A percentile compares a stretch with the other conserved stretches of the same genome.
These are phyloP conservation scores for Pipra filicauda DNA, from an alignment of 2,113 vertebrate species.

Conservation along the genomic window DNA sequence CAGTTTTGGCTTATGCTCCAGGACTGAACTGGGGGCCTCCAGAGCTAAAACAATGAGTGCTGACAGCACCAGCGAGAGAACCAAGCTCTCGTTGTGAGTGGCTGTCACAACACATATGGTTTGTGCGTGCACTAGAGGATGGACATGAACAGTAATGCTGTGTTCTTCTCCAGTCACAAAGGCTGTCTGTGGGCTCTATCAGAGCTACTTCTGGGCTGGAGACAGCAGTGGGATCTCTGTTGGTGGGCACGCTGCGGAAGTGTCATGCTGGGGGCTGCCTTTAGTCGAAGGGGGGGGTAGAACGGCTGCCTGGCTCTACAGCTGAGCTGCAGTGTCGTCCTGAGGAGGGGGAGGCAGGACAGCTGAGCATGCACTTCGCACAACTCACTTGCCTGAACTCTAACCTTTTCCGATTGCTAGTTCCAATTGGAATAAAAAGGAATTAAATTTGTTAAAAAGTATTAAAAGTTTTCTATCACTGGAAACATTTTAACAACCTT, in stretches of 20 bases:
- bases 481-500: neutral
- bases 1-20: neutral
- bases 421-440: neutral
- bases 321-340: fast-evolving
- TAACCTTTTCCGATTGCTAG: neutral
- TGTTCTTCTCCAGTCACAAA: neutral
- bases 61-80: neutral
- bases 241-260: neutral
- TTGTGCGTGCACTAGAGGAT: neutral
- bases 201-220: neutral
- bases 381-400: neutral
- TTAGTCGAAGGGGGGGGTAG: neutral
- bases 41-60: neutral
- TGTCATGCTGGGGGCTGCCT: neutral
- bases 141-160: neutral
- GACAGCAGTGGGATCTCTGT: fast-evolving
- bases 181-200: neutral
- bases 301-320: neutral
- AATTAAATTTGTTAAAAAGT: neutral
- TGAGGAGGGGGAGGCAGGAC: neutral
- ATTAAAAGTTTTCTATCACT: neutral
- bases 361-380: neutral
- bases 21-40: neutral
- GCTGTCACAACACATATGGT: slow-evolving; percentile 27
- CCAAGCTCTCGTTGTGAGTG: neutral